Base-by-base conservation (phyloP, 2,113 vertebrate species). In the Anguilla rostrata region DNA sequence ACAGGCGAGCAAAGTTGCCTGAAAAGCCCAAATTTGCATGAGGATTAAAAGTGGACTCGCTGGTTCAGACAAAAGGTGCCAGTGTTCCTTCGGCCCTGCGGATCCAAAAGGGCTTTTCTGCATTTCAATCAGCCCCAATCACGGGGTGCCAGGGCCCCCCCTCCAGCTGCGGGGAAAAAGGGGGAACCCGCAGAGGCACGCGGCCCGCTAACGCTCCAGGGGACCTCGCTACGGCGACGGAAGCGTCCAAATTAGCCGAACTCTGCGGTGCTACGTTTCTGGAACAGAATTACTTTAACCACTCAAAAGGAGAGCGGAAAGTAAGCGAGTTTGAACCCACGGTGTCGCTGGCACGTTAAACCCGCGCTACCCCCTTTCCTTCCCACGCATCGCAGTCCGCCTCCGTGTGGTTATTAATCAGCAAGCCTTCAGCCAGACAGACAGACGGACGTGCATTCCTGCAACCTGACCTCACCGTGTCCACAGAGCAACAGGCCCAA, bases 381-480 rank as follows among this genome's bases (percentile, higher is more conserved):
- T 6, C 26, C n/a, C 12, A 9, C 71, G 11, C 11, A 75, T 75
- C 71, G 26, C 66, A 75, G 26, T 7, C 71, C 34, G 0, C n/a
- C n/a, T 34, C 71, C n/a, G 6, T 8, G 81, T 22, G 20, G 81
- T 49, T 12, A 46, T 49, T 46, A 82, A 82, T 82, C 41, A 82
- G 81, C 22, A 49, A 49, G 41, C n/a, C 11, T 14, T 81, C 43
- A 29, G 14, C 82, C 82, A 60, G 82, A 57, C 82, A 83, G 16
- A 53, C 82, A 83, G 43, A 46, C 43, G 8, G 43, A 46, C 43
- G 43, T 22, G 56, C 49, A 83, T 83, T 83, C 82, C 82, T 83
- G 26, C 49, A 83, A 20, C 82, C 56, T 83, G 49, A 83, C 57
- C 82, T 83, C 82, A 34, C 49, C 3, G n/a, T 34, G 0, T 22